These are phyloP conservation scores for Acholoe squamosa DNA, from an alignment of 2,888 invertebrate genomes.

Conservation along the genomic window DNA sequence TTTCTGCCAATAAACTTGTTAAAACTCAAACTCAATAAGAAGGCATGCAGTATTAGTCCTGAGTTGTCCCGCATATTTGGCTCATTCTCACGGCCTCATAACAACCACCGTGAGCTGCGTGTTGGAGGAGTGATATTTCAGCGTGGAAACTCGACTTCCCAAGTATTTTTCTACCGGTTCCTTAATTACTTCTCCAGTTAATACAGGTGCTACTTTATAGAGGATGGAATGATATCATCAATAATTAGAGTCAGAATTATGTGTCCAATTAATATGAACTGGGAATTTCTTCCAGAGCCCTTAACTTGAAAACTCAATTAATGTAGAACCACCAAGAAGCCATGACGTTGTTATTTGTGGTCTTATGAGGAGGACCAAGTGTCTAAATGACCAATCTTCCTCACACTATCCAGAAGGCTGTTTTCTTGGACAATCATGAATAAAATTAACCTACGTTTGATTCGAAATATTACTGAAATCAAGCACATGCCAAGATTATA, in stretches of 20 bases:
- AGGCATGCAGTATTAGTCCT: no score
- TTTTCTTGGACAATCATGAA: no score
- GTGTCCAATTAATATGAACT: not conserved
- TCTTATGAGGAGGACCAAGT: not conserved
- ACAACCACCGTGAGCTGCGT: no score
- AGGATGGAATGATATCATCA: not conserved
- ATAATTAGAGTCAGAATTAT: conserved; percentile 8
- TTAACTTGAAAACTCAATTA: not conserved
- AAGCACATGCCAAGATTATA: no score
- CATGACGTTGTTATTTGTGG: not conserved
- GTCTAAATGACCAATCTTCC: not conserved
- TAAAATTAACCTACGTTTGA: no score
- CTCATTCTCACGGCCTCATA: no score
- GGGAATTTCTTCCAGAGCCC: not conserved
- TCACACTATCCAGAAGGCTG: no score
- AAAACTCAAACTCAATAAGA: no score
- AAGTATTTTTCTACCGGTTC: not conserved
- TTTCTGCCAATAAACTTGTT: no score
- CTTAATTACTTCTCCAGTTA: not conserved
- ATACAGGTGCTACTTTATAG: not conserved
- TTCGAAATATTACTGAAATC: no score
- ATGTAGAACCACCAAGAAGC: not conserved
- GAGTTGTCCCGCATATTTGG: no score
- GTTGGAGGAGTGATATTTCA: not conserved
- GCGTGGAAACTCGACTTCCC: not conserved